These are phyloP conservation scores for Cyclura pinguis DNA, from an alignment of 2,797 vertebrate species.

Conservation along the genomic window DNA sequence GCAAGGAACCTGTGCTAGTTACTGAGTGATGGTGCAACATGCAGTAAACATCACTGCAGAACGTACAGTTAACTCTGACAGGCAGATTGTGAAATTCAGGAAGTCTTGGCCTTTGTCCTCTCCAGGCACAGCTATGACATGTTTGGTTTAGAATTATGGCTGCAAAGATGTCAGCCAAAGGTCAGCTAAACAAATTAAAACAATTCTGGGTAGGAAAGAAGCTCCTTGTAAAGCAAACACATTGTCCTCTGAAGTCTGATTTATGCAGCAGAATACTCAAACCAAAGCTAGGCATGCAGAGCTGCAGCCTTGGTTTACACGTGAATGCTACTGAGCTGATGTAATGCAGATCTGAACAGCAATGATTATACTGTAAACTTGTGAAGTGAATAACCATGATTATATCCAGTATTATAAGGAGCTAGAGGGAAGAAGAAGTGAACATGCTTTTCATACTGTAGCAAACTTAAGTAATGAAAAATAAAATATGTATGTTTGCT, in stretches of 20 bases:
- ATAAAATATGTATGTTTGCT: too few relatives aligned
- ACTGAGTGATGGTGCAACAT: not conserved
- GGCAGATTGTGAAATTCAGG: slow-evolving; percentile 2
- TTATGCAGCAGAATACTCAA: not conserved
- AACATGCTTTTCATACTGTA: too few relatives aligned
- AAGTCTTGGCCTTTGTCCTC: not conserved
- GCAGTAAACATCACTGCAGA: not conserved
- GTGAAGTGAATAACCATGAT: too few relatives aligned
- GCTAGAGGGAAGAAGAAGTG: too few relatives aligned
- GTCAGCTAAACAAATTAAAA: not conserved
- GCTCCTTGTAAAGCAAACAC: not conserved
- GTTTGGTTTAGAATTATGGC: slow-evolving; percentile 11
- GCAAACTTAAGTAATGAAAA: too few relatives aligned
- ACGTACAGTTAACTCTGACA: not conserved
- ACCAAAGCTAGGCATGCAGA: not conserved
- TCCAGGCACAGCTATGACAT: not conserved
- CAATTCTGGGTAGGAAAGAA: not conserved
- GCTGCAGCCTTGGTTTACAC: not conserved
- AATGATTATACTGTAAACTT: not conserved
- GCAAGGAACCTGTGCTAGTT: not conserved
- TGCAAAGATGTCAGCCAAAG: not conserved
- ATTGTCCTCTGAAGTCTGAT: not conserved
- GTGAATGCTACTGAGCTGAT: too few relatives aligned
- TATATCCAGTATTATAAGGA: too few relatives aligned
- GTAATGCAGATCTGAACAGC: not conserved